Base-by-base conservation (phyloP, 2,888 invertebrate species). In the Agrochola macilenta region DNA sequence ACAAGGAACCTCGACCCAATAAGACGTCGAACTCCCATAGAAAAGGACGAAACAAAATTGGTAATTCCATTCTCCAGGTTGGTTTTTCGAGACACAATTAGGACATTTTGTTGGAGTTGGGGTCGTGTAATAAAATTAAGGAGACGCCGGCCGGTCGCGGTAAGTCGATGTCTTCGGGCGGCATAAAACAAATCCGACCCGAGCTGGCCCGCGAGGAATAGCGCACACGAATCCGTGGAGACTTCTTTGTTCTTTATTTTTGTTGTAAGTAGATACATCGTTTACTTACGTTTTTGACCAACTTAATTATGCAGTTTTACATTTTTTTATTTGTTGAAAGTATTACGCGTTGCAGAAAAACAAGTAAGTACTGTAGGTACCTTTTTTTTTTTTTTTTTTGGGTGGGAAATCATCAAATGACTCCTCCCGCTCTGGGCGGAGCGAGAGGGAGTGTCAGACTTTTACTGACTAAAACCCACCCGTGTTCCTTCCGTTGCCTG, bases 91-190 rank as follows among this genome's bases (percentile, higher is more conserved):
- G 95, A 95, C 95, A 95, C 96, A 96, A 96, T 96, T 96, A 96
- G 96, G 93, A 93, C 91, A 91, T 93, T 93, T 94, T 93, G 95
- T 94, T 92, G 87, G 85, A 94, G 93, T 93, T 91, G 92, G 93
- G 93, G 92, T 93, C 92, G 90, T 92, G 95, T 96, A 96, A 96
- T 96, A 96, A 96, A 96, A 96, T 96, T 96, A 96, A 96, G 96
- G 94, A 95, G 95, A 93, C 93, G 94, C 93, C 93, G 94, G 92
- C 91, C 92, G 91, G 94, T 92, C 93, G 93, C 93, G 92, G 95
- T 95, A 94, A 95, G 95, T 94, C 95, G 94, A 92, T 93, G 95
- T 94, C 95, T 95, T 95, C 93, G 93, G 92, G 90, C 93, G 93
- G 94, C 95, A 94, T 96, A 96, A 96, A 96, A 96, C 95, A 96